These are phyloP conservation scores for Nyctalus aviator DNA, from an alignment of 2,797 vertebrate genomes.

Conservation along the genomic window DNA sequence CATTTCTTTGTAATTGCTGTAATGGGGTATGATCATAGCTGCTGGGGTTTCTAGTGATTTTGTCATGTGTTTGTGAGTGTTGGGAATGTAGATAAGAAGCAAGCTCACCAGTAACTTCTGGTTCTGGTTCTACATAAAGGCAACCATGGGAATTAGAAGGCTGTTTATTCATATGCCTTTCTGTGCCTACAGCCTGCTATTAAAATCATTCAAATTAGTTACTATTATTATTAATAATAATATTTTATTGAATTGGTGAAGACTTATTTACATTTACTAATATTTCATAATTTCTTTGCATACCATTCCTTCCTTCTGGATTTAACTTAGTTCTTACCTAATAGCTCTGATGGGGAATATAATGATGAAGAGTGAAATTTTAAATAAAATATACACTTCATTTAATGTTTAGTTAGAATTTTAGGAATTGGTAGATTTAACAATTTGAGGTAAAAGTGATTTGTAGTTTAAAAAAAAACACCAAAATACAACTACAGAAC, in stretches of 20 bases:
- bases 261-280: neutral
- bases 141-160: neutral
- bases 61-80: neutral
- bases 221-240: neutral
- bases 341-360: neutral
- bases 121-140: neutral
- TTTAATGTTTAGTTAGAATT: neutral
- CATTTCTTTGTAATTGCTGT: neutral
- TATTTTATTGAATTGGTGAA: neutral
- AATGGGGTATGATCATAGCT: neutral
- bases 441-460: neutral
- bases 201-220: neutral
- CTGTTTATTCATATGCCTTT: slow-evolving; percentile 11
- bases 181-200: neutral
- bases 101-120: slow-evolving; percentile 4
- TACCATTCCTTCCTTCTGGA: neutral
- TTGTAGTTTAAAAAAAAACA: neutral
- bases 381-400: slow-evolving; percentile 10
- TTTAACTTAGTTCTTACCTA: slow-evolving; percentile 18
- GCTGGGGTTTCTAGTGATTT: neutral
- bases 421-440: neutral
- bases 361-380: neutral
- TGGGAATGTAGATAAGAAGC: neutral
- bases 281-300: neutral
- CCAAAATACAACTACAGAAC: neutral